Base-by-base conservation (phyloP, 1,140 invertebrate species). In the Apis florea region DNA sequence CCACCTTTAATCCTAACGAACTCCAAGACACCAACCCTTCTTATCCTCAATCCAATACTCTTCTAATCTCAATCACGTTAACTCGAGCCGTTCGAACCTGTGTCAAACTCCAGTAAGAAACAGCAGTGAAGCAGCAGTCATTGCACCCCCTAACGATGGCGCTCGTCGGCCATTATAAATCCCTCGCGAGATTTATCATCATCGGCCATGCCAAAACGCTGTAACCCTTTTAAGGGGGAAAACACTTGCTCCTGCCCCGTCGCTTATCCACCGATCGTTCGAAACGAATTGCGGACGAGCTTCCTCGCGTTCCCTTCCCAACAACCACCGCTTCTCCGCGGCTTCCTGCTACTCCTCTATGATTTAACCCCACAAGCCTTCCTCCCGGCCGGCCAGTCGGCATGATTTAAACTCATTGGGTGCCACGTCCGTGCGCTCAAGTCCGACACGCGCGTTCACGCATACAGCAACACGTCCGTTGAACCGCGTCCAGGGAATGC, bases 391-490 rank as follows among this genome's bases (percentile, higher is more conserved):
- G n/a, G n/a, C n/a, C n/a, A n/a, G n/a, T n/a, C n/a, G n/a, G 89
- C 87, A 91, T 92, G 92, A 93, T 92, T 92, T 93, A 92, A 92
- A 90, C 92, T 92, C 90, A 92, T 92, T 92, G 91, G 90, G 87
- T 92, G 90, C 88, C 91, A 91, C 88, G 90, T 90, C 89, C 90
- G 89, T 87, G 88, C 87, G 88, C 86, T 85, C 72, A 82, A 85
- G 83, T 85, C 84, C 79, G 80, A 85, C 82, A 85, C 82, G 79
- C 76, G 56, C 83, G 70, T 85, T 83, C 85, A 85, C 83, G 71
- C 85, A 85, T 73, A 79, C 83, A 79, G 49, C 67, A 26, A 26
- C 72, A 40, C 83, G 84, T 83, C 31, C 31, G 31, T 5, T 0
- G 31, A 40, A 86, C 79, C 83, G 86, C 15, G 9, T 21, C 31